Evolutionary conservation across 2,113 vertebrate species (phyloP).

Genomic region (Piaya cayana): DNA sequence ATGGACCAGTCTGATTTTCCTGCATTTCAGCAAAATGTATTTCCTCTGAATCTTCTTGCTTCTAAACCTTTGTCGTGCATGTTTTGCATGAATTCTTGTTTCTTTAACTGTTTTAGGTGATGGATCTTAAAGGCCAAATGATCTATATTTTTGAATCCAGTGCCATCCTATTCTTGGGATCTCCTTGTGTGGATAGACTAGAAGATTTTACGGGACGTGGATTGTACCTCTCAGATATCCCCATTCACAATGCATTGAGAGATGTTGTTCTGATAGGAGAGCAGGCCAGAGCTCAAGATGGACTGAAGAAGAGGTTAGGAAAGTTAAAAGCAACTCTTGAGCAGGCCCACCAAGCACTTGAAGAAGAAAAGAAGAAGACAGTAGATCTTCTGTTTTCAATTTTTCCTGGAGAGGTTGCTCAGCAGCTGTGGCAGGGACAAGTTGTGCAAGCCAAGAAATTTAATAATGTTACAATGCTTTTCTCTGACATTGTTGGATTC

Average conservation of each 20-base stretch:
- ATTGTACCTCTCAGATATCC: slow-evolving; percentile 96
- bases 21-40: neutral
- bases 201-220: slow-evolving; percentile 95
- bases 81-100: slow-evolving; percentile 9
- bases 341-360: slow-evolving; percentile 90
- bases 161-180: slow-evolving; percentile 91
- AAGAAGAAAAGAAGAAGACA: slow-evolving; percentile 96
- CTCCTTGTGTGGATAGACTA: slow-evolving; percentile 93
- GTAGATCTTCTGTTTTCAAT: slow-evolving; percentile 96
- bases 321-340: slow-evolving; percentile 95
- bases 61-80: neutral
- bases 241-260: slow-evolving; percentile 93
- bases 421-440: slow-evolving; percentile 96
- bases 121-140: slow-evolving; percentile 99
- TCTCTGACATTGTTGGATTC: slow-evolving; percentile 98
- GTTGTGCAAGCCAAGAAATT: slow-evolving; percentile 96
- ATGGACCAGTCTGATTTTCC: neutral
- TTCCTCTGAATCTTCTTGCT: neutral
- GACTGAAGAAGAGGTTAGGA: slow-evolving; percentile 93
- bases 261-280: slow-evolving; percentile 97
- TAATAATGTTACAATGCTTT: slow-evolving; percentile 92
- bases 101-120: slow-evolving; percentile 80
- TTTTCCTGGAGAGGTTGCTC: slow-evolving; percentile 93
- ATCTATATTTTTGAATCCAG: slow-evolving; percentile 95
- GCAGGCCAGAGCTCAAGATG: slow-evolving; percentile 94